These are phyloP conservation scores for Siniperca chuatsi DNA, from an alignment of 2,113 vertebrate species.

Conservation along the genomic window DNA sequence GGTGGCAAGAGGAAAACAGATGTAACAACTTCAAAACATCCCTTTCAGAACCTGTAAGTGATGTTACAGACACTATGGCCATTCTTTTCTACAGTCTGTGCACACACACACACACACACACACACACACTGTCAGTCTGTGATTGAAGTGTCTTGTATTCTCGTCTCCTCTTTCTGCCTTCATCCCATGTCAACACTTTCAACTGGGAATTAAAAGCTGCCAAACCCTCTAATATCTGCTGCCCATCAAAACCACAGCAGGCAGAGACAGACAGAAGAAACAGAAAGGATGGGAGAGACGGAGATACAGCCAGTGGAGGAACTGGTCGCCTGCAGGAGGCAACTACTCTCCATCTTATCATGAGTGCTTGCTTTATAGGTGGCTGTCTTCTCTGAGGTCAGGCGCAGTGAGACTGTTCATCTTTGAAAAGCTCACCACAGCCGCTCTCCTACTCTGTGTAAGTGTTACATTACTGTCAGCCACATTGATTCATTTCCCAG, in stretches of 20 bases:
- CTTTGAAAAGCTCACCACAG: not conserved
- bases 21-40: not conserved
- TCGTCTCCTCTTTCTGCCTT: constrained; percentile 27
- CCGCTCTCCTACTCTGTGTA: not conserved
- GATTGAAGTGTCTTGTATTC: constrained; percentile 42
- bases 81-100: not conserved
- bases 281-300: not conserved
- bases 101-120: not conserved
- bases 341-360: not conserved
- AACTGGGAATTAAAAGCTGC: constrained; percentile 58
- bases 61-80: not conserved
- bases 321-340: not conserved
- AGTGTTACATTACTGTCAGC: not conserved
- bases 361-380: not conserved
- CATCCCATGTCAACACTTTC: constrained; percentile 46
- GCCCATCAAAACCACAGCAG: constrained; percentile 33
- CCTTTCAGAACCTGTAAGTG: not conserved
- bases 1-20: not conserved
- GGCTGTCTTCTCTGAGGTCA: not conserved
- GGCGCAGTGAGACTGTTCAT: not conserved
- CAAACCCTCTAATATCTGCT: constrained; percentile 44
- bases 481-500: not conserved
- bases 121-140: constrained; percentile 11
- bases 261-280: not conserved
- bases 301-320: not conserved